Percentiles rank a stretch among this genome's conserved stretches.
These are phyloP conservation scores for Hyposmocoma kahamanoa DNA, from an alignment of 1,140 invertebrate species.

Conservation along the genomic window DNA sequence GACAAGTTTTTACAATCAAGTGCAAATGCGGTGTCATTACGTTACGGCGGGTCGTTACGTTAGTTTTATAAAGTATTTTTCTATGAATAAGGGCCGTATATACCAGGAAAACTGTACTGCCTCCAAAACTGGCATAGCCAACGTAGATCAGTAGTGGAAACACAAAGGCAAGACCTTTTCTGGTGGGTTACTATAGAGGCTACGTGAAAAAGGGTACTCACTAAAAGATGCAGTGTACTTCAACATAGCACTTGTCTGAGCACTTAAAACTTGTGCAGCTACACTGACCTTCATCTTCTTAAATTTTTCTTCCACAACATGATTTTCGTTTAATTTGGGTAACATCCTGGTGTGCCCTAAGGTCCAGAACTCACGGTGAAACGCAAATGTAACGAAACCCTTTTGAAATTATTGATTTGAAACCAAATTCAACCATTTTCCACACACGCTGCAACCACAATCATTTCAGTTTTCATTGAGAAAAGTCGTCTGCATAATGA, in stretches of 20 bases:
- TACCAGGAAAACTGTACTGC: too few relatives aligned
- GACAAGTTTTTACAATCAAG: too few relatives aligned
- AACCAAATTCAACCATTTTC: background rate
- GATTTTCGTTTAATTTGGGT: too few relatives aligned
- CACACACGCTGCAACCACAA: background rate
- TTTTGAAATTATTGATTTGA: constrained; percentile 2
- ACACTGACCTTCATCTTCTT: background rate
- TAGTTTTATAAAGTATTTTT: too few relatives aligned
- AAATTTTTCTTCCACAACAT: too few relatives aligned
- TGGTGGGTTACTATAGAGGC: background rate
- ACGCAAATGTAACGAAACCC: background rate
- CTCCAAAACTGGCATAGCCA: background rate
- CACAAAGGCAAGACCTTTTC: too few relatives aligned
- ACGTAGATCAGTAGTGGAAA: background rate
- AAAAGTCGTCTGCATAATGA: too few relatives aligned
- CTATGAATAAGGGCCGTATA: too few relatives aligned
- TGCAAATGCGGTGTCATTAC: too few relatives aligned
- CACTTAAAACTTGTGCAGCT: background rate
- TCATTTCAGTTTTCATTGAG: background rate
- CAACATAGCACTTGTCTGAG: background rate
- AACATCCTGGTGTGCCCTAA: too few relatives aligned
- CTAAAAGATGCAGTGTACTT: background rate
- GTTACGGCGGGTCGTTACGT: too few relatives aligned
- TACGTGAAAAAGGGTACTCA: background rate
- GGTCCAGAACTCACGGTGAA: background rate